Percentiles rank a stretch among this genome's conserved stretches.
These are phyloP conservation scores for Epinephelus lanceolatus DNA, from an alignment of 2,113 vertebrate genomes.

Conservation along the genomic window DNA sequence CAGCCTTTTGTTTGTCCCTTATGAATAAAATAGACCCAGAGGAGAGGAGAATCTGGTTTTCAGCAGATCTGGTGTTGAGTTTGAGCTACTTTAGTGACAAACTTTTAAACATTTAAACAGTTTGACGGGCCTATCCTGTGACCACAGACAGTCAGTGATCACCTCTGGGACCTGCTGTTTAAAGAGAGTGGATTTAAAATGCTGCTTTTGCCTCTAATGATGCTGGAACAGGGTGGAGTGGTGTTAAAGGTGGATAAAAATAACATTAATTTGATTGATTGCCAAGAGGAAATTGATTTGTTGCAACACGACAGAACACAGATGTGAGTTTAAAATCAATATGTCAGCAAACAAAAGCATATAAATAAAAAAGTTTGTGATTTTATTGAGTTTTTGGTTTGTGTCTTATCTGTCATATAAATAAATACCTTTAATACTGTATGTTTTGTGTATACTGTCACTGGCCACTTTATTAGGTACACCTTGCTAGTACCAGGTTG, in stretches of 20 bases:
- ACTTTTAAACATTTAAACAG: constrained; percentile 28
- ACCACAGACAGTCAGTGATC: background rate
- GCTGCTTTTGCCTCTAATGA: background rate
- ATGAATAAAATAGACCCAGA: constrained; percentile 21
- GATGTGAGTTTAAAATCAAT: background rate
- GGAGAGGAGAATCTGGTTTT: constrained; percentile 1
- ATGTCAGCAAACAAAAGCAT: background rate
- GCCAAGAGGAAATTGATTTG: background rate
- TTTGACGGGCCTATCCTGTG: background rate
- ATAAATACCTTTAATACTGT: too few relatives aligned
- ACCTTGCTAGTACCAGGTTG: too few relatives aligned
- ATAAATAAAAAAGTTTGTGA: background rate
- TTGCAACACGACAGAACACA: background rate
- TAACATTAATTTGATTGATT: background rate
- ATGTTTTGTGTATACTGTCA: too few relatives aligned
- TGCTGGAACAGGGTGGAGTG: background rate
- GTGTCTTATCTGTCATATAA: too few relatives aligned
- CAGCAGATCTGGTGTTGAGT: constrained; percentile 6
- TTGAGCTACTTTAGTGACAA: background rate
- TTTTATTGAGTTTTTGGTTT: too few relatives aligned
- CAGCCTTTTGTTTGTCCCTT: constrained; percentile 40
- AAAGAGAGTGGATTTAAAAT: background rate
- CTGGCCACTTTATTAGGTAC: too few relatives aligned
- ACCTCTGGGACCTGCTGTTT: background rate
- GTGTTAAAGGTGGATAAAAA: background rate